Evolutionary conservation across 2,888 invertebrate species (phyloP).

Genomic region (Heliconius charithonia): DNA sequence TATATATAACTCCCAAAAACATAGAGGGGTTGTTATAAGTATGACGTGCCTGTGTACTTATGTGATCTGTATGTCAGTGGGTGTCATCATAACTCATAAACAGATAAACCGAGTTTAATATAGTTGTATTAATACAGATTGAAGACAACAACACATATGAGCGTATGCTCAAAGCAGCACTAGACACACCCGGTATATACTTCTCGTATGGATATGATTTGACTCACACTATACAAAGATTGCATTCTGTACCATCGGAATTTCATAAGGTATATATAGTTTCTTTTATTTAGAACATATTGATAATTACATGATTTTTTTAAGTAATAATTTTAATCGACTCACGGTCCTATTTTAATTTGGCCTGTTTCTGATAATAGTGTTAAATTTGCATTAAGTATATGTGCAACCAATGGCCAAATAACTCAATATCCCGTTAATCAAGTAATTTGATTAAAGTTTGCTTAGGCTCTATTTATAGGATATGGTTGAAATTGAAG

Average conservation of each 20-base stretch:
- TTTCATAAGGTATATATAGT: slow-evolving; percentile 85
- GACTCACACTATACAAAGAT: slow-evolving; percentile 94
- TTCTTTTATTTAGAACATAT: no score
- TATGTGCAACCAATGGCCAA: no score
- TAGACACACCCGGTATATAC: slow-evolving; percentile 94
- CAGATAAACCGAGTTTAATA: not conserved
- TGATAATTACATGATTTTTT: no score
- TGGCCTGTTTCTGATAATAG: no score
- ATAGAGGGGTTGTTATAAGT: no score
- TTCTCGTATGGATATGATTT: slow-evolving; percentile 97
- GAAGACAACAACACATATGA: slow-evolving; percentile 93
- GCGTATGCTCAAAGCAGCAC: slow-evolving; percentile 91
- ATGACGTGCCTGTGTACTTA: not conserved
- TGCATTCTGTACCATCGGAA: slow-evolving; percentile 92
- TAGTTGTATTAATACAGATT: slow-evolving; percentile 75
- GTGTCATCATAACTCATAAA: not conserved
- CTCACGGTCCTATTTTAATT: no score
- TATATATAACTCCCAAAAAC: not conserved
- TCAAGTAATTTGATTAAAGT: no score
- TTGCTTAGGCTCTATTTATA: no score
- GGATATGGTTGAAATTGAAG: no score
- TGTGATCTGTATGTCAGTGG: not conserved
- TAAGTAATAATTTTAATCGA: no score
- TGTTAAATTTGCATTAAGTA: no score
- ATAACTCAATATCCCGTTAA: no score